Base-by-base conservation (phyloP, 2,888 invertebrate genomes). In the Tachina fera region DNA sequence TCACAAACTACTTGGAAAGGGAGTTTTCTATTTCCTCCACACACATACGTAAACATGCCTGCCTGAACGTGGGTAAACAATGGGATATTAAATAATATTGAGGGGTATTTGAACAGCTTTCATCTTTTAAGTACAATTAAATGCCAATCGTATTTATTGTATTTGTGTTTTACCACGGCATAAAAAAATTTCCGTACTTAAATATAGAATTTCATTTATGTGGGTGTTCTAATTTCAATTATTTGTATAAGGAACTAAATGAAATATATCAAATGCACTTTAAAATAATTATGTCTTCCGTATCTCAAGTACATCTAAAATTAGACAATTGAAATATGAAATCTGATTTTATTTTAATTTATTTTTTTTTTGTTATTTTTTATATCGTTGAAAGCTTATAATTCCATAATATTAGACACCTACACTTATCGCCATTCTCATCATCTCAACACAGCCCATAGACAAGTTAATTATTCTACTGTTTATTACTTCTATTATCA, bases 401-500 rank as follows among this genome's bases (percentile, higher is more conserved):
- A 39, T 79, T 63, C 22, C 22, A 53, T 63, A 67, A 67, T 51
- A 68, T 14, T 60, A 56, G 61, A 16, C 74, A 74, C 74, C 74
- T 60, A 81, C 65, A 74, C 31, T 58, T 74, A 49, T 74, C 47
- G 16, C 13, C 47, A 63, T 60, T 70, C 61, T 80, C 61, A 72
- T 80, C 61, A 72, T 80, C 56, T 71, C 47, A 6, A 61, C 31
- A 19, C 63, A 65, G 31, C 51, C n/a, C 60, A 43, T 63, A 56
- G 45, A 49, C 45, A 22, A 61, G 45, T 63, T 71, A 72, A 65
- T 51, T 71, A 63, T 51, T 71, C 63, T 45, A 45, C 70, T 61
- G 71, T 49, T 71, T 77, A 67, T 58, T 76, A 47, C 16, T 71
- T 39, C 16, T 51, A 51, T 76, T 71, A 47, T 84, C 63, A 47